phyloP scores from a whole-genome alignment of 2,113 vertebrate species.

The Festucalex cinctus region DNA sequence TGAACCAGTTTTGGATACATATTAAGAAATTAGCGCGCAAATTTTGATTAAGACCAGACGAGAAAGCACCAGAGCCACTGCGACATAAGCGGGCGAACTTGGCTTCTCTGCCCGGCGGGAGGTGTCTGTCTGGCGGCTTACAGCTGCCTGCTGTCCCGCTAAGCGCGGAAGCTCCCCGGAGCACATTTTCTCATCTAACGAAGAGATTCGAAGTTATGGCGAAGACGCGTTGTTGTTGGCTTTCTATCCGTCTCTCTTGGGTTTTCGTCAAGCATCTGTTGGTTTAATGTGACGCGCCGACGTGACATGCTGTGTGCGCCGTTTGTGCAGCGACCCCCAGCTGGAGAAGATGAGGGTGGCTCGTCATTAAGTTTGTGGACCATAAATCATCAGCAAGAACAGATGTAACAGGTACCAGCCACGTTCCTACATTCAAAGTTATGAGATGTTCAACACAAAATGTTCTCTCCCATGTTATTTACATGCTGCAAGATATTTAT shows the following conservation, averaged over 20 bases:
- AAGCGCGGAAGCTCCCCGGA: not conserved
- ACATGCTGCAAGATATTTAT: not conserved
- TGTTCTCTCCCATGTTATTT: not conserved
- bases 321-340: constrained; percentile 37
- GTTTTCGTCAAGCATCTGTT: constrained; percentile 50
- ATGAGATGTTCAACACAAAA: not conserved
- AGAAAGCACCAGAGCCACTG: constrained; percentile 35
- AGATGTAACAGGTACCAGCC: constrained; percentile 51
- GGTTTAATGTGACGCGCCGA: constrained; percentile 63
- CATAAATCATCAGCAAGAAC: not conserved
- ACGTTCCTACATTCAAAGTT: not conserved
- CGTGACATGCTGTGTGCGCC: constrained; percentile 35
- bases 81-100: constrained; percentile 49
- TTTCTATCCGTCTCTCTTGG: constrained; percentile 9
- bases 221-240: constrained; percentile 23
- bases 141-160: constrained; percentile 21
- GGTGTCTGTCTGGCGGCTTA: constrained; percentile 44
- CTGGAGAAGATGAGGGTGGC: constrained; percentile 39
- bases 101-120: constrained; percentile 43
- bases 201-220: not conserved
- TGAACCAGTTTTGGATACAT: not conserved
- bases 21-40: not conserved
- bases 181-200: not conserved
- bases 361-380: constrained; percentile 33
- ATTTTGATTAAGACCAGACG: constrained; percentile 34